Conservation (phyloP, 2,797 vertebrate species). For the Podarcis lilfordi region DNA sequence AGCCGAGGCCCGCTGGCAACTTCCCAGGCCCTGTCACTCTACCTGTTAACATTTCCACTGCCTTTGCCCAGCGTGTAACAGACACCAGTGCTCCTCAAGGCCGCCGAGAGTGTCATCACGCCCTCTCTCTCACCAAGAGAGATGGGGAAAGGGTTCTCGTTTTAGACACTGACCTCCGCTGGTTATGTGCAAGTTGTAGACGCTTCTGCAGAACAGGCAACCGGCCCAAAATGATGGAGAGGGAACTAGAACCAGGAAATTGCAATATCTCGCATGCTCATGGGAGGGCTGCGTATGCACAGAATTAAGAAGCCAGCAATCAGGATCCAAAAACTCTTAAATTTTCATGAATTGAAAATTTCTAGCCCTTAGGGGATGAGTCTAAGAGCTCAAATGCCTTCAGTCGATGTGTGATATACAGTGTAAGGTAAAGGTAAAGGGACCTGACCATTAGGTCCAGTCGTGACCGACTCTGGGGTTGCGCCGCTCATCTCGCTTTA, state of each 20-base stretch:
- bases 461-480: too few relatives aligned
- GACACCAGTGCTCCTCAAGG: slow-evolving; percentile 18
- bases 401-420: not conserved
- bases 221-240: not conserved
- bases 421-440: too few relatives aligned
- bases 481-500: too few relatives aligned
- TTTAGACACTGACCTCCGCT: slow-evolving; percentile 17
- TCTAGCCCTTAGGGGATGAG: not conserved
- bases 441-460: too few relatives aligned
- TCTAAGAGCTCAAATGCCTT: not conserved
- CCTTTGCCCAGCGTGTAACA: slow-evolving; percentile 22
- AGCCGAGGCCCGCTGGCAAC: not conserved
- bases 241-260: not conserved
- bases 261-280: not conserved
- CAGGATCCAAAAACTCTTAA: not conserved
- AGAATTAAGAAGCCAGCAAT: not conserved
- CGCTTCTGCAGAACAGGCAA: not conserved
- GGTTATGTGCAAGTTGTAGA: not conserved
- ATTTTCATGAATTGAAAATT: not conserved
- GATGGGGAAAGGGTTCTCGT: slow-evolving; percentile 6
- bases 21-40: slow-evolving; percentile 26
- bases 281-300: too few relatives aligned
- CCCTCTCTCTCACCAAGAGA: not conserved
- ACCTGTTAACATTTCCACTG: slow-evolving; percentile 38
- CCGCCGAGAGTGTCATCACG: not conserved